Evolutionary conservation across 2,888 invertebrate species (phyloP), one percentile per base, ranked within the genome.

Genomic region (Philaethria dido): DNA sequence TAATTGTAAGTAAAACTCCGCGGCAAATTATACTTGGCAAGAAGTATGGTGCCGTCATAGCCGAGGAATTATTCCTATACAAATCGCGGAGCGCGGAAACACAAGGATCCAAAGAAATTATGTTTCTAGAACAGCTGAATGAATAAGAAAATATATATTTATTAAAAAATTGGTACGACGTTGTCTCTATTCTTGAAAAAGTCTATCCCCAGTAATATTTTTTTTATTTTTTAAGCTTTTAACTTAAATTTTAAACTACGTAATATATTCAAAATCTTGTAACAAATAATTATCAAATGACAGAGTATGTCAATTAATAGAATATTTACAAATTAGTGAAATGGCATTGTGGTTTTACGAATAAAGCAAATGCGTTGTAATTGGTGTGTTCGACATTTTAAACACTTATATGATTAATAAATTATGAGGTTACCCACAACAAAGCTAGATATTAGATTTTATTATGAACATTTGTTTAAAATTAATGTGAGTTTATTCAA

Each of bases 1-100:
- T 89, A 88, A 89, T 89, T 88, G 87, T 86, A 81, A 73, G 81
- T 81, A 83, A 86, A 87, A 86, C 85, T 83, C 75, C 75, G 75
- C 74, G 77, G 85, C 85, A 88, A 91, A 90, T 90, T 89, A 87
- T 83, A 84, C 80, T 84, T 77, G 80, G 80, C 82, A 84, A 88
- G 89, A 86, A 84, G 82, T 85, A 87, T 82, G 79, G 80, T 77
- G 77, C 75, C 72, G 72, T 72, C 72, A 79, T 77, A 78, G 77
- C 78, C 75, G 70, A 71, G 82, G 80, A 85, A 87, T 88, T 86
- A 89, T 86, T 86, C 79, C 87, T 84, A 84, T 86, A 89, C 88
- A 89, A 89, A 90, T 88, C 85, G 85, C 77, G 68, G 74, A 73
- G 71, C 73, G 73, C 71, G 70, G 69, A 71, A 66, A 62, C 69